Percentiles rank a stretch among this genome's conserved stretches.
These are phyloP conservation scores for Oasisia sp. DNA, from an alignment of 2,888 invertebrate species.

Conservation along the genomic window DNA sequence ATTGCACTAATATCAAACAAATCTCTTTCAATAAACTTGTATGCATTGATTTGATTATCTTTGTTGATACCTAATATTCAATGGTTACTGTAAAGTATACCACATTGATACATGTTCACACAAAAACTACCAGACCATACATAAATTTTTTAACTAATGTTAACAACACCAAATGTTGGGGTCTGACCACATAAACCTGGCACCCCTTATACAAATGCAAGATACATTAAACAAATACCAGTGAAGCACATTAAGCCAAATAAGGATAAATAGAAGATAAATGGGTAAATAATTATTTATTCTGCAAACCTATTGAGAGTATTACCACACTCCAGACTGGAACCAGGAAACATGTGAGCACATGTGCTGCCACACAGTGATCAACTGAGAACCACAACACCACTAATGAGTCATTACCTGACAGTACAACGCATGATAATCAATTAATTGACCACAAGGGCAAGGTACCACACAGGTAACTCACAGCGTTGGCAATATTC, in stretches of 20 bases:
- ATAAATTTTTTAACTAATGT: too few relatives aligned
- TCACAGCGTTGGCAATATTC: neutral
- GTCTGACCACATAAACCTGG: too few relatives aligned
- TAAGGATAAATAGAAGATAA: neutral
- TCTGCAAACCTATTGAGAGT: neutral
- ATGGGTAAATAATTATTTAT: neutral
- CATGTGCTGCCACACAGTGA: slow-evolving; percentile 17
- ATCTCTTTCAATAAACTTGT: too few relatives aligned
- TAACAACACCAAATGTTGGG: too few relatives aligned
- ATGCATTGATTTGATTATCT: too few relatives aligned
- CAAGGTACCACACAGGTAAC: neutral
- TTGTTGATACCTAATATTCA: too few relatives aligned
- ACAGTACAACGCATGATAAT: neutral
- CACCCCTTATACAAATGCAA: too few relatives aligned
- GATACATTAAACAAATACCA: neutral
- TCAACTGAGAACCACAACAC: neutral
- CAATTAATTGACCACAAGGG: neutral
- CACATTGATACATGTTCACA: too few relatives aligned
- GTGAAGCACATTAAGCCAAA: neutral
- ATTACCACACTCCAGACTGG: neutral
- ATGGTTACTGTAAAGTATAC: too few relatives aligned
- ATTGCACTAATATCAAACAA: too few relatives aligned
- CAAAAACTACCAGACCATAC: too few relatives aligned
- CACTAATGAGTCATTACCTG: neutral
- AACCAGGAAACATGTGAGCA: neutral